A percentile compares a stretch with the other conserved stretches of the same genome.
These are phyloP conservation scores for Hirtodrosophila histrioides DNA, from an alignment of 2,888 invertebrate genomes.

Conservation along the genomic window DNA sequence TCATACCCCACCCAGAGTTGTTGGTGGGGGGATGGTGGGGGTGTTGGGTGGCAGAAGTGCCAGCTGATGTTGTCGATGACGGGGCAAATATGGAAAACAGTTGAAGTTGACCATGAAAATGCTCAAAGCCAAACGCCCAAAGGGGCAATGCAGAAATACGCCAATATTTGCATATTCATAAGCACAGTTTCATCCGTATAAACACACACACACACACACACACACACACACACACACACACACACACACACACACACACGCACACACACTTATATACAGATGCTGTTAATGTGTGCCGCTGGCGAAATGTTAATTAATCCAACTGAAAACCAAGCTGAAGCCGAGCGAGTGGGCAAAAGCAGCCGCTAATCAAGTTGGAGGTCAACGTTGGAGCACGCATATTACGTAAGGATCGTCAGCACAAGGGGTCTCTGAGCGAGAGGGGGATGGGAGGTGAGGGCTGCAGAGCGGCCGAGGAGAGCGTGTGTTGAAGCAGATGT, in stretches of 20 bases:
- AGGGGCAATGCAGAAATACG: slow-evolving; percentile 44
- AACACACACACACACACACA: slow-evolving; percentile 15
- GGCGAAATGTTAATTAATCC: slow-evolving; percentile 70
- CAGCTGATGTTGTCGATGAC: slow-evolving; percentile 27
- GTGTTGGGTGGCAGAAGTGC: background rate
- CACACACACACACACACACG: too few relatives aligned
- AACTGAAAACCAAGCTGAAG: slow-evolving; percentile 51
- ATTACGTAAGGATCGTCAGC: slow-evolving; percentile 64
- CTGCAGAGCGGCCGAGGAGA: slow-evolving; percentile 2
- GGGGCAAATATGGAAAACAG: slow-evolving; percentile 45
- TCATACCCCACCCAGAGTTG: too few relatives aligned
- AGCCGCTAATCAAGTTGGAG: slow-evolving; percentile 76
- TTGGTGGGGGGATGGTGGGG: too few relatives aligned
- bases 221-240: slow-evolving; percentile 11
- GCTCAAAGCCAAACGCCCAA: slow-evolving; percentile 47
- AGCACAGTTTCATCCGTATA: slow-evolving; percentile 41
- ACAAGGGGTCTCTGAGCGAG: background rate
- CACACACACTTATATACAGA: slow-evolving; percentile 12
- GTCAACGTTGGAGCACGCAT: slow-evolving; percentile 57
- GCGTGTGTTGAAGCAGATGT: slow-evolving; percentile 9
- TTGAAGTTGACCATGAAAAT: slow-evolving; percentile 63
- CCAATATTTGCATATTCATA: slow-evolving; percentile 60
- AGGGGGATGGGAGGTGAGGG: too few relatives aligned
- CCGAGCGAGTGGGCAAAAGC: slow-evolving; percentile 41
- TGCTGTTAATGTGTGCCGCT: slow-evolving; percentile 47